phyloP scores from a whole-genome alignment of 2,113 vertebrate genomes.

The Stigmatopora nigra region DNA sequence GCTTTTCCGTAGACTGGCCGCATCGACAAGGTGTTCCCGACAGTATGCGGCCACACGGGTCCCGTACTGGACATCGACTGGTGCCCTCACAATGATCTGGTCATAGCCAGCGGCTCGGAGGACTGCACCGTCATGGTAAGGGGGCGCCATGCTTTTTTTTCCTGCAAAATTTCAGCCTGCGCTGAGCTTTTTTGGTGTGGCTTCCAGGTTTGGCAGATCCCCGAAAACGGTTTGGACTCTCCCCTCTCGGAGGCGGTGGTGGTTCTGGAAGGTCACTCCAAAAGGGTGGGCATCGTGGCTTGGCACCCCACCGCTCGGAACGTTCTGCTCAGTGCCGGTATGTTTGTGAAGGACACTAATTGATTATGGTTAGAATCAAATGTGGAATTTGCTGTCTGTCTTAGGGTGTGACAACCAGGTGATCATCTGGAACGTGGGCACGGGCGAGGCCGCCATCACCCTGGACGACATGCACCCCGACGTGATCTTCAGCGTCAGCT shows the following conservation, averaged over 20 bases:
- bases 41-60: conserved; percentile 93
- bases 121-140: conserved; percentile 93
- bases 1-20: conserved; percentile 48
- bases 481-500: conserved; percentile 92
- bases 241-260: conserved; percentile 87
- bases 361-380: too few species aligned
- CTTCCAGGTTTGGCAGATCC: conserved; percentile 92
- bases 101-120: conserved; percentile 93
- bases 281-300: conserved; percentile 90
- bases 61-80: conserved; percentile 95
- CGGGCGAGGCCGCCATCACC: conserved; percentile 84
- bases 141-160: conserved; percentile 6
- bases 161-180: background rate
- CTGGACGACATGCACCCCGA: conserved; percentile 95
- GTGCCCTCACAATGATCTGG: conserved; percentile 94
- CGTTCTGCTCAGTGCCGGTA: conserved; percentile 93
- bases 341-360: background rate
- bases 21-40: conserved; percentile 81
- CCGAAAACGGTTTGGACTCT: conserved; percentile 84
- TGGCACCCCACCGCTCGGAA: conserved; percentile 96
- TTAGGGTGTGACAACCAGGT: conserved; percentile 89
- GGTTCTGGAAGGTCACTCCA: conserved; percentile 91
- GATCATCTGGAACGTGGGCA: conserved; percentile 97
- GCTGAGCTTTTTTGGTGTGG: background rate
- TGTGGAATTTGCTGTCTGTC: conserved; percentile 18